These are phyloP conservation scores for Pristionchus arcanus DNA, from an alignment of 2,888 invertebrate genomes.

Conservation along the genomic window DNA sequence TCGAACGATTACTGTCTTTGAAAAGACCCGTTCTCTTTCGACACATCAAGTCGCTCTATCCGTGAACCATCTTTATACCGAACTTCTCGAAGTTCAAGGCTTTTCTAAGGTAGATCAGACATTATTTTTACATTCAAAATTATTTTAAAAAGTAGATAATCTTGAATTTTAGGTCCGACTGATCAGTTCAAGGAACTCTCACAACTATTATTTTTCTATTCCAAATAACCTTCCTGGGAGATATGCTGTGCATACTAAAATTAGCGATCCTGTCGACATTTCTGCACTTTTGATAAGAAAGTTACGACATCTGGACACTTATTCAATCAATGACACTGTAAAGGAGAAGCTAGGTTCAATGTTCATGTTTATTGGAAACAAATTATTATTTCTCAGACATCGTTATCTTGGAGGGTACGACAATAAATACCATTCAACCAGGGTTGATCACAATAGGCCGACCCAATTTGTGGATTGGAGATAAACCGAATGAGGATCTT, in stretches of 20 bases:
- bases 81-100: not conserved
- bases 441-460: not conserved
- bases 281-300: not conserved
- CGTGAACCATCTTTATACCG: not conserved
- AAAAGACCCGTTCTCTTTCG: not conserved
- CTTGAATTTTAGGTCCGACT: not conserved
- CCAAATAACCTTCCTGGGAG: not conserved
- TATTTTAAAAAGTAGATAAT: not conserved
- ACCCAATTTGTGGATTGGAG: not conserved
- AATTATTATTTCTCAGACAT: not conserved
- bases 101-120: not conserved
- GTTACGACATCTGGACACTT: not conserved
- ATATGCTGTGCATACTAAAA: not conserved
- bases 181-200: not conserved
- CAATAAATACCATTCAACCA: not conserved
- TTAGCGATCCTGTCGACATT: not conserved
- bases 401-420: not conserved
- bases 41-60: conserved; percentile 10
- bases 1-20: not conserved
- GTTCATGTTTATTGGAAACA: not conserved
- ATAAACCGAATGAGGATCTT: not conserved
- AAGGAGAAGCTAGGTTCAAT: not conserved
- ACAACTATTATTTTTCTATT: not conserved
- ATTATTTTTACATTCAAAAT: not conserved
- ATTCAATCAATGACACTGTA: not conserved